Base-by-base conservation (phyloP, 2,797 vertebrate species). In the Anguilla marmorata region DNA sequence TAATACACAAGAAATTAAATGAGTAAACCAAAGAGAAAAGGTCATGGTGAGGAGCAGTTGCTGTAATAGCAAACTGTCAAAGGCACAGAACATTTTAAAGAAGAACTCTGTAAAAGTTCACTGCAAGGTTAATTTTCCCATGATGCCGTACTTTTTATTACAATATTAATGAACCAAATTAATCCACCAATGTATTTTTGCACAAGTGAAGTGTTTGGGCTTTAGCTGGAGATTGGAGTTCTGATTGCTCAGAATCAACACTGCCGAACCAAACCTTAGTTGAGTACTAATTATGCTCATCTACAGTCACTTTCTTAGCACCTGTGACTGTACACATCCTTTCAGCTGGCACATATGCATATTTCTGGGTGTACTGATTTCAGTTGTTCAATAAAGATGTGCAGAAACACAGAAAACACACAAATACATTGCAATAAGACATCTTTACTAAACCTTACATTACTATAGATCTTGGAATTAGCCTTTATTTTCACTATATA, bases 161-260 rank as follows among this genome's bases (percentile, higher is more conserved):
- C 80, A 84, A 69, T 87, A 84, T 85, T 41, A 85, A 88, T 88
- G 48, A 60, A 50, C 84, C 30, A 56, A 48, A 85, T 88, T 88
- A 85, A 85, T 85, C 87, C 87, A 37, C 63, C 27, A 27, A 41
- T 74, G 48, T 66, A 58, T 63, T 85, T 87, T 74, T 50, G 48
- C 41, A 41, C 3, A 60, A 85, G 63, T 8, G 37, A 74, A 85
- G 87, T 69, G n/a, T 85, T 41, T 54, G 87, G 87, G 84, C 69
- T 74, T 88, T 58, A 58, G 45, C 45, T 85, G 48, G 87, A 69
- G 48, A 85, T 85, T 56, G 30, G 19, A 54, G 24, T 69, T 33
- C 48, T 83, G 63, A 85, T 74, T 84, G 83, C 66, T 74, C 63
- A 56, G 80, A 88, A 41, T 48, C 50, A 84, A n/a, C 30, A 27